Conservation (phyloP, 2,888 invertebrate genomes). For the Andrena dorsata region DNA sequence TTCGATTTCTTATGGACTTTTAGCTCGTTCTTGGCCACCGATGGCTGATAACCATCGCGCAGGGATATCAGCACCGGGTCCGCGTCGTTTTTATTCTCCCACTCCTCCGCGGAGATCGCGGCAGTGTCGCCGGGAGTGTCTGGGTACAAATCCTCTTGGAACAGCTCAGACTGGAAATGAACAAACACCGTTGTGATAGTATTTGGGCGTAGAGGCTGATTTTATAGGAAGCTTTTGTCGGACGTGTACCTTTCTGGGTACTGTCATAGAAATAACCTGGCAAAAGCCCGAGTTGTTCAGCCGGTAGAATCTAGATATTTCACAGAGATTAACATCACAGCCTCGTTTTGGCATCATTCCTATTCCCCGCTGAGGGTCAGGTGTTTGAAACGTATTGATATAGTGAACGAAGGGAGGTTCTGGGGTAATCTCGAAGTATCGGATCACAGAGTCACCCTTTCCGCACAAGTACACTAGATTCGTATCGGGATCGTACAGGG, state of each 20-base stretch:
- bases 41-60: constrained; percentile 91
- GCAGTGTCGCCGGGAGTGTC: constrained; percentile 97
- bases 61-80: constrained; percentile 96
- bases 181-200: constrained; percentile 10
- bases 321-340: constrained; percentile 96
- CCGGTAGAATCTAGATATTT: constrained; percentile 97
- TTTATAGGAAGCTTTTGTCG: background rate
- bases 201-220: background rate
- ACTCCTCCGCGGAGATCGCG: constrained; percentile 95
- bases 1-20: constrained; percentile 93
- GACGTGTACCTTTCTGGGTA: constrained; percentile 93
- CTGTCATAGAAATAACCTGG: constrained; percentile 99
- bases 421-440: constrained; percentile 97
- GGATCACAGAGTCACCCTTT: constrained; percentile 98
- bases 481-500: constrained; percentile 98
- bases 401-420: constrained; percentile 98
- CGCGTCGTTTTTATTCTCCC: constrained; percentile 95
- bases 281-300: constrained; percentile 97
- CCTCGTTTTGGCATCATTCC: constrained; percentile 99
- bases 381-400: constrained; percentile 98
- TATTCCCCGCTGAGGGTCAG: constrained; percentile 98
- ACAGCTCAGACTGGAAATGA: constrained; percentile 92
- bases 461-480: constrained; percentile 97
- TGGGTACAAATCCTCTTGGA: constrained; percentile 98
- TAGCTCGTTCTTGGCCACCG: constrained; percentile 88